phyloP scores from a whole-genome alignment of 2,113 vertebrate genomes.

The Eurystomus gularis region DNA sequence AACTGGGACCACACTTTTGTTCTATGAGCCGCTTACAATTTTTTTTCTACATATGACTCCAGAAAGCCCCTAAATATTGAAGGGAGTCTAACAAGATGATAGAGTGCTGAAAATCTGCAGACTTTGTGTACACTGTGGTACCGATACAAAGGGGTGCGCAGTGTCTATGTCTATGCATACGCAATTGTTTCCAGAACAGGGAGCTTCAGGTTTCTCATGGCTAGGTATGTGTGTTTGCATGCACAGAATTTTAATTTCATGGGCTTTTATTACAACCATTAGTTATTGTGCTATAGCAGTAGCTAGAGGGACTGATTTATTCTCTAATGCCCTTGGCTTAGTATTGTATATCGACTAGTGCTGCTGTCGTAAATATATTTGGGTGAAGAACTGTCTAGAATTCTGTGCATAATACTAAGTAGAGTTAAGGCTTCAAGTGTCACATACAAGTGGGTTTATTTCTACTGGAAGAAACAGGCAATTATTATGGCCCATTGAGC shows the following conservation, averaged over 20 bases:
- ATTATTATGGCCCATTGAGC: slow-evolving; percentile 61
- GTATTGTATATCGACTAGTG: slow-evolving; percentile 24
- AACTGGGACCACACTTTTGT: background rate
- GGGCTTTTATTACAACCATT: slow-evolving; percentile 44
- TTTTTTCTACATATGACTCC: fast-evolving
- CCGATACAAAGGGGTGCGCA: background rate
- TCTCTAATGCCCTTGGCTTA: slow-evolving; percentile 19
- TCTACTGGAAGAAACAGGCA: slow-evolving; percentile 49
- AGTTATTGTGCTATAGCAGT: slow-evolving; percentile 6
- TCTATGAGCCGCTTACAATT: background rate
- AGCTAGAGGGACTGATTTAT: slow-evolving; percentile 49
- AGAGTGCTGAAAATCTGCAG: background rate
- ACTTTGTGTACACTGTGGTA: background rate
- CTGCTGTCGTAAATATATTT: slow-evolving; percentile 53
- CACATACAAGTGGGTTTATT: slow-evolving; percentile 51
- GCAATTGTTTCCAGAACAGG: background rate
- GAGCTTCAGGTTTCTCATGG: background rate
- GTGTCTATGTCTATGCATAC: background rate
- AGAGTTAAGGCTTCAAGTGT: slow-evolving; percentile 53
- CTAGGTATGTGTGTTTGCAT: background rate
- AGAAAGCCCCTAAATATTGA: background rate
- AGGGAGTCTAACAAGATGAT: background rate
- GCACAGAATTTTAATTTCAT: slow-evolving; percentile 49
- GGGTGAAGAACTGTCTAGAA: slow-evolving; percentile 30
- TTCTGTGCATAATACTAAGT: background rate